Conservation (phyloP, 2,113 vertebrate species). For the Gracilinanus agilis region DNA sequence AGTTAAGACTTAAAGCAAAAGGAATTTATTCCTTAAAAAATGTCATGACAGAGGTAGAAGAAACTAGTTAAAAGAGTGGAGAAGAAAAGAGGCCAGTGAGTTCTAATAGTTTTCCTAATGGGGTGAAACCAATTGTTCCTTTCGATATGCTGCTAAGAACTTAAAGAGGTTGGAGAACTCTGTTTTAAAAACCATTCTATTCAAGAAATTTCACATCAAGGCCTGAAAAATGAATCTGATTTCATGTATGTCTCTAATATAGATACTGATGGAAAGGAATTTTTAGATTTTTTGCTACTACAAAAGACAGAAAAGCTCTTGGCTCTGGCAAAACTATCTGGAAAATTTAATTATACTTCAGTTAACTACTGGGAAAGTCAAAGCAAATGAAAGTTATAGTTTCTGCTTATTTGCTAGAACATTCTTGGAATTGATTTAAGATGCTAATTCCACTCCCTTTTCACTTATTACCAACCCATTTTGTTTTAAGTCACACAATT, state of each 20-base stretch:
- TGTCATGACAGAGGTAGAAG: background rate
- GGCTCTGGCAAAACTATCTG: background rate
- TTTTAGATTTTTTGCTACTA: background rate
- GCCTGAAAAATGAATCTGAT: background rate
- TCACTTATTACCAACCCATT: background rate
- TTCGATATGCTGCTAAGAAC: background rate
- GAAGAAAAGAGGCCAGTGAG: background rate
- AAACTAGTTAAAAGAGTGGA: background rate
- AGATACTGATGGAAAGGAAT: background rate
- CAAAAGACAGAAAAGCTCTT: background rate
- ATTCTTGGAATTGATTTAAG: background rate
- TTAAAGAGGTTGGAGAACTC: background rate
- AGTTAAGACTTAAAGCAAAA: background rate
- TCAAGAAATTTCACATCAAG: background rate
- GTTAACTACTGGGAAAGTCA: background rate
- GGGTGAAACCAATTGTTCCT: background rate
- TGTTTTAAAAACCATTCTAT: background rate
- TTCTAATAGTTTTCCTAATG: background rate
- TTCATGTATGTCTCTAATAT: background rate
- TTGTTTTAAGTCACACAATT: background rate
- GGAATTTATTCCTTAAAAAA: background rate
- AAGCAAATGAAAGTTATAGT: background rate
- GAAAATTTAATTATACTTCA: background rate
- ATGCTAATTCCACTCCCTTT: background rate
- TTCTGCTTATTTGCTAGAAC: background rate